These are phyloP conservation scores for Diarsia dahlii DNA, from an alignment of 2,888 invertebrate genomes.

Conservation along the genomic window DNA sequence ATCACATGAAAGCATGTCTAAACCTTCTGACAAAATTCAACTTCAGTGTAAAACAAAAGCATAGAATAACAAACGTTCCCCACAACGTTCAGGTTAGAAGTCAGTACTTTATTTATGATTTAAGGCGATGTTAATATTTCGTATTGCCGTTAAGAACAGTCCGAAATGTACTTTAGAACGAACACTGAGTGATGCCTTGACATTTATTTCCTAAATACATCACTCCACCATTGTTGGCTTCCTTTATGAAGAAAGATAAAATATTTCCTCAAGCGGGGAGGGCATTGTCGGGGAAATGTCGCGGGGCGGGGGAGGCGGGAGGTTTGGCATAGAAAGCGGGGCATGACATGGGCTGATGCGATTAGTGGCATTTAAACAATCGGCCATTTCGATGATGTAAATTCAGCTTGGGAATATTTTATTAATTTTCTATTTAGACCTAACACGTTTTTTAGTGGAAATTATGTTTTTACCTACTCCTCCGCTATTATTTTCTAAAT, in stretches of 20 bases:
- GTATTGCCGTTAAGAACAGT: constrained; percentile 67
- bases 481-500: too few species aligned
- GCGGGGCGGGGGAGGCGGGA: constrained; percentile 72
- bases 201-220: constrained; percentile 89
- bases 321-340: constrained; percentile 60
- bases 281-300: constrained; percentile 85
- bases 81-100: constrained; percentile 33
- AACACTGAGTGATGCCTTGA: constrained; percentile 86
- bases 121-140: constrained; percentile 60
- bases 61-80: constrained; percentile 14
- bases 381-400: not conserved
- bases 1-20: not conserved
- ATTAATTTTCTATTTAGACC: not conserved
- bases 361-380: not conserved
- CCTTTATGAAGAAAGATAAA: constrained; percentile 89
- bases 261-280: constrained; percentile 85
- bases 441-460: too few species aligned
- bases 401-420: not conserved
- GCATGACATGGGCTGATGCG: constrained; percentile 45
- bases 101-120: constrained; percentile 57
- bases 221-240: constrained; percentile 85
- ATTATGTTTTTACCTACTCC: too few species aligned
- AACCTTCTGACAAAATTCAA: constrained; percentile 18
- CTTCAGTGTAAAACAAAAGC: constrained; percentile 4
- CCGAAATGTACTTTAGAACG: constrained; percentile 72